phyloP scores from a whole-genome alignment of 2,113 vertebrate species.

The Jacana jacana region DNA sequence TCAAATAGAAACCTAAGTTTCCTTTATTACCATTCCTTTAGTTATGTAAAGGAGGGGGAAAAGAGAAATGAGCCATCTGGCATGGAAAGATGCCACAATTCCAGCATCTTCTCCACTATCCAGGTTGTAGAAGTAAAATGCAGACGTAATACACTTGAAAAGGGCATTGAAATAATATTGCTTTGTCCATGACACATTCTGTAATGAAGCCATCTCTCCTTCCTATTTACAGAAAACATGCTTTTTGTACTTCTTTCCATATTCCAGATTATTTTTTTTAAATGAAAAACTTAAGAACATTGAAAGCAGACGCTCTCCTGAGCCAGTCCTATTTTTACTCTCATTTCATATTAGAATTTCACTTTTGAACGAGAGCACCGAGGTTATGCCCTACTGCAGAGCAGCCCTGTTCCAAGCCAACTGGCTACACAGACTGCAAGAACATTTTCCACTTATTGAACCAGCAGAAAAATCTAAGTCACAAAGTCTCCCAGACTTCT shows the following conservation, averaged over 20 bases:
- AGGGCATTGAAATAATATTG: not conserved
- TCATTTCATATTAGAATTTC: not conserved
- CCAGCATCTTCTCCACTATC: not conserved
- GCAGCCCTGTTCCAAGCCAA: not conserved
- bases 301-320: not conserved
- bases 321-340: not conserved
- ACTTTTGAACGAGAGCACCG: not conserved
- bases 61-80: not conserved
- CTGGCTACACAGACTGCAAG: not conserved
- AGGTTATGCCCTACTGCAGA: not conserved
- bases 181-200: not conserved
- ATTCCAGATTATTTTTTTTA: not conserved
- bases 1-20: not conserved
- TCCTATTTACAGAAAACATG: not conserved
- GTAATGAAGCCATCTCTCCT: not conserved
- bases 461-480: not conserved
- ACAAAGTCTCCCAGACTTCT: not conserved
- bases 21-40: not conserved
- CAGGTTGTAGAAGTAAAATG: not conserved
- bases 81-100: not conserved
- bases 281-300: not conserved
- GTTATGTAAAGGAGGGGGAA: rapidly evolving
- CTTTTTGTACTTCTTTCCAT: not conserved
- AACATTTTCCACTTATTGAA: not conserved
- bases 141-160: not conserved